These are phyloP conservation scores for Gallinago stenura DNA, from an alignment of 2,797 vertebrate species.

Conservation along the genomic window DNA sequence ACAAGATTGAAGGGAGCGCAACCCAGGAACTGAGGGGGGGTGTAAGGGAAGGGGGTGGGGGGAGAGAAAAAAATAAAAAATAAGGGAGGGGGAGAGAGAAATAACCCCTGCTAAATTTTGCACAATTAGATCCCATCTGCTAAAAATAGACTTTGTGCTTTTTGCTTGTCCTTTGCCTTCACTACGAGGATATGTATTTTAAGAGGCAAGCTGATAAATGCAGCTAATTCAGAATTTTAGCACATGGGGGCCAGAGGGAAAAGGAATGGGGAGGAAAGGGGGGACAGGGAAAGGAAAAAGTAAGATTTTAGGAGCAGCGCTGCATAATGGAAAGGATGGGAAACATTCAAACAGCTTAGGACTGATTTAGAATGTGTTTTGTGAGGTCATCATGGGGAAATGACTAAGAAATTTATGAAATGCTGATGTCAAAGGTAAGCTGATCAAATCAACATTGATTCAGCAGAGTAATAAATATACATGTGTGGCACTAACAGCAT, in stretches of 20 bases:
- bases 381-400: conserved; percentile 40
- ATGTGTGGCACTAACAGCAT: not conserved
- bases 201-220: not conserved
- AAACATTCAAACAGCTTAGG: not conserved
- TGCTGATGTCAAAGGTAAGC: conserved; percentile 23
- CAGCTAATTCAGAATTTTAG: not conserved
- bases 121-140: conserved; percentile 57
- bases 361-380: not conserved
- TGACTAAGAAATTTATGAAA: conserved; percentile 58
- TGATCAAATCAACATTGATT: conserved; percentile 38
- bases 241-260: not conserved
- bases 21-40: conserved; percentile 5
- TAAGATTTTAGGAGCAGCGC: not conserved
- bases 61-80: not conserved
- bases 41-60: not conserved
- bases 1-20: conserved; percentile 78
- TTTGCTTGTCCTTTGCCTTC: not conserved
- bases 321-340: not conserved
- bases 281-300: fast-evolving
- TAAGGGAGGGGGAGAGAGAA: not conserved
- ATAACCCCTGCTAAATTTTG: conserved; percentile 41
- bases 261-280: not conserved
- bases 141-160: conserved; percentile 56
- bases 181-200: not conserved
- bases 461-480: not conserved